Evolutionary conservation across 2,888 invertebrate species (phyloP), one percentile per base, ranked within the genome.

Genomic region (Cheilosia vernalis): DNA sequence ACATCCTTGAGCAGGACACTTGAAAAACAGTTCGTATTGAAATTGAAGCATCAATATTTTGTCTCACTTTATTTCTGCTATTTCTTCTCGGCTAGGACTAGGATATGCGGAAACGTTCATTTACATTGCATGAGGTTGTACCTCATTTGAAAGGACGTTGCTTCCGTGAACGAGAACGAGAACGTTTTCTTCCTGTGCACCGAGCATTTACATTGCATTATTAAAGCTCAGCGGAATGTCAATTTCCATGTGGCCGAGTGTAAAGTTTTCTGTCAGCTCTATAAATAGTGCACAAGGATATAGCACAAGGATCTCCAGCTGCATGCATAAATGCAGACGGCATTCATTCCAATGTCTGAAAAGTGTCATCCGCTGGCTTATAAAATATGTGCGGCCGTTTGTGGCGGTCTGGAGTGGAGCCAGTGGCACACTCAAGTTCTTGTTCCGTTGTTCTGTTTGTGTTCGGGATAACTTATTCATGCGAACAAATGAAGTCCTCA

Each of bases 11-110:
- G 66, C 67, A 72, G 70, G 67, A 63, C 67, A 81, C 85, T 85
- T 81, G 72, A 85, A 64, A 19, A 37, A 17, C 21, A 5, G 10
- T 51, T 69, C 37, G 13, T 84, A 85, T 85, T 85, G 81, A 85
- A 72, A 81, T 72, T 80, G 76, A 77, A 85, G 81, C 81, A 77
- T 85, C 85, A 81, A 85, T 85, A 85, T 77, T 85, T 85, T 85
- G 85, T 77, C 67, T 1, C 27, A 27, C 27, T 67, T 44, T 13
- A 10, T 13, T 49, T 21, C 21, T 33, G 56, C 19, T 61, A 47
- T 70, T 24, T 58, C 47, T 53, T 17, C 69, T 51, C 24, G 51
- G 24, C 4, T 10, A 0, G 13, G 17, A 44, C 58, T 47, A 70
- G 61, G 21, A 13, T 49, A 21, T 19, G 66, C 30, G 58, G 53